These are phyloP conservation scores for Phacellophora camtschatica DNA, from an alignment of 30 jellyfish, hydroid and myxozoan species.

Conservation along the genomic window DNA sequence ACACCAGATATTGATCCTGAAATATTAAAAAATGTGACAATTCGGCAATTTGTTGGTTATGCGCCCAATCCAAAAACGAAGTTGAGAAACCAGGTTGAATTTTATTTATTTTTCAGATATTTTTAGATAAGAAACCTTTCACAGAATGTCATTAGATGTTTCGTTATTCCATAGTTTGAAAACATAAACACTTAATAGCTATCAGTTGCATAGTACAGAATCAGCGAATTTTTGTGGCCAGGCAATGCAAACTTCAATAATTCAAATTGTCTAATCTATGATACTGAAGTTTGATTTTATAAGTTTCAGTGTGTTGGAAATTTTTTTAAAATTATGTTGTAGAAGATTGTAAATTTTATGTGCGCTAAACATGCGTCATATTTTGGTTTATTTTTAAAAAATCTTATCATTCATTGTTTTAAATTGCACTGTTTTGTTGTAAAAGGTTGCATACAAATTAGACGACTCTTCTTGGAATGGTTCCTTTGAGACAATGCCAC, in stretches of 20 bases:
- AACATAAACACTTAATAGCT: too few species aligned
- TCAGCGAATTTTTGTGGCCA: too few species aligned
- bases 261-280: too few species aligned
- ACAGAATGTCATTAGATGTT: background rate
- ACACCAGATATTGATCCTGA: slow-evolving; percentile 97
- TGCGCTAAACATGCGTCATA: too few species aligned
- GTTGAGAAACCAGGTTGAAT: slow-evolving; percentile 86
- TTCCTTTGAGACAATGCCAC: slow-evolving; percentile 14
- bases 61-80: slow-evolving; percentile 96
- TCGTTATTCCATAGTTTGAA: background rate
- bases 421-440: background rate
- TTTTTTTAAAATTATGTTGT: background rate
- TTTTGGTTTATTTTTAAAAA: too few species aligned
- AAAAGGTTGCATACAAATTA: slow-evolving; percentile 80
- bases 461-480: slow-evolving; percentile 41
- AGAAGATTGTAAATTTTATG: background rate
- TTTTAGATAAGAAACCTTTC: too few species aligned
- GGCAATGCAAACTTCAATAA: too few species aligned
- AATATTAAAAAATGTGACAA: slow-evolving; percentile 86
- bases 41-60: slow-evolving; percentile 97
- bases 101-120: too few species aligned
- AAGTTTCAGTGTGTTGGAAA: too few species aligned
- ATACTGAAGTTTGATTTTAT: too few species aligned
- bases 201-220: too few species aligned
- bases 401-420: too few species aligned